Conservation (phyloP, 2,797 vertebrate genomes). For the Vireo griseus region DNA sequence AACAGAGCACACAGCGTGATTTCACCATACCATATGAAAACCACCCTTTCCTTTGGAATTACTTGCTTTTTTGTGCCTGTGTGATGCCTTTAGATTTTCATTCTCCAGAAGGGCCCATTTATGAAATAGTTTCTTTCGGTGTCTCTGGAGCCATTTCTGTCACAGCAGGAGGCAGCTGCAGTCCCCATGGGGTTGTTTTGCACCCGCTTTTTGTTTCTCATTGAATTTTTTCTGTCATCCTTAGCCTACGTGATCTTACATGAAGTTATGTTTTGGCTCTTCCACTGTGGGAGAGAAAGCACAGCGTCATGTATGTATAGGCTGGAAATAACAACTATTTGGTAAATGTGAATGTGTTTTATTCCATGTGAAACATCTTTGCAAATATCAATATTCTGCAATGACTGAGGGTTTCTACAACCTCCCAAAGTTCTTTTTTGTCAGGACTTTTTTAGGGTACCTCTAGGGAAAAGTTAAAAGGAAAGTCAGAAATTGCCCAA, state of each 20-base stretch:
- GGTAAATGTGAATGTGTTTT: neutral
- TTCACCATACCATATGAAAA: neutral
- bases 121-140: neutral
- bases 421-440: neutral
- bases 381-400: neutral
- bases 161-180: neutral
- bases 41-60: neutral
- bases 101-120: neutral
- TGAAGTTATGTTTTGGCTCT: neutral
- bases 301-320: neutral
- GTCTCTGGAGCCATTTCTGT: neutral
- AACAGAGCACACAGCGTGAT: neutral
- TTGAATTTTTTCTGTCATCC: neutral
- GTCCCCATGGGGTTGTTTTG: accelerated
- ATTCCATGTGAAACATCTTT: neutral
- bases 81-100: neutral
- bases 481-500: neutral
- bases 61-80: neutral
- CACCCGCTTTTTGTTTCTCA: neutral
- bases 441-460: neutral
- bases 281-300: neutral
- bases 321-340: neutral
- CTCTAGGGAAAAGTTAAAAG: neutral
- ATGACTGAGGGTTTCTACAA: neutral
- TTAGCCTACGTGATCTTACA: accelerated